Conservation (phyloP, 1,140 invertebrate species). For the Orchesella cincta region DNA sequence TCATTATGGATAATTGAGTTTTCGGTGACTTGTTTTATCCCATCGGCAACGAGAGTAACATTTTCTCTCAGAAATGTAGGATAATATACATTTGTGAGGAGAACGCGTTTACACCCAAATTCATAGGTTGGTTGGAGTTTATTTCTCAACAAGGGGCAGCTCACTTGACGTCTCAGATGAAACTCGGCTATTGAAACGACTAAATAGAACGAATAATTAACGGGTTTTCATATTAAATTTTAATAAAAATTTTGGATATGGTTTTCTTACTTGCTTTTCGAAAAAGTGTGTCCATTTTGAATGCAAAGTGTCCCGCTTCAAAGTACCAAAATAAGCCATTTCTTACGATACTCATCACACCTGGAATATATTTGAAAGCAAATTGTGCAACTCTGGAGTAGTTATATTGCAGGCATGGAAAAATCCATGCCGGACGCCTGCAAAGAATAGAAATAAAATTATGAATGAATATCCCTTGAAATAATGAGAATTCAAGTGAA, state of each 20-base stretch:
- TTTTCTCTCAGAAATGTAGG: background rate
- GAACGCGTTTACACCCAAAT: conserved; percentile 18
- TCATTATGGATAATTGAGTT: background rate
- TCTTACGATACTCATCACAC: background rate
- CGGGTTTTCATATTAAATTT: background rate
- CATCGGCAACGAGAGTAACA: background rate
- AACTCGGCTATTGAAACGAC: background rate
- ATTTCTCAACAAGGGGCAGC: background rate
- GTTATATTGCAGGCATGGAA: background rate
- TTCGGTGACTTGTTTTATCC: background rate
- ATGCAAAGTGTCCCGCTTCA: background rate
- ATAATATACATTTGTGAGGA: background rate
- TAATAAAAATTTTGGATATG: background rate
- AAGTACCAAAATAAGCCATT: background rate
- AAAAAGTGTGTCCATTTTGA: background rate
- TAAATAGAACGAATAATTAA: background rate
- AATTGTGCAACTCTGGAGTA: background rate
- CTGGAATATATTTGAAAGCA: background rate
- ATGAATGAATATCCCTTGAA: background rate
- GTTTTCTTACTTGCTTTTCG: background rate
- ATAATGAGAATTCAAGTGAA: background rate
- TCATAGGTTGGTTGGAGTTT: background rate
- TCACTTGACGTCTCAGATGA: background rate
- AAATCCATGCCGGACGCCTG: conserved; percentile 27
- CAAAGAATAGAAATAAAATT: background rate